Percentiles rank a stretch among this genome's conserved stretches.
Conservation (phyloP, 2,113 vertebrate genomes). For the Pelecanus crispus region DNA sequence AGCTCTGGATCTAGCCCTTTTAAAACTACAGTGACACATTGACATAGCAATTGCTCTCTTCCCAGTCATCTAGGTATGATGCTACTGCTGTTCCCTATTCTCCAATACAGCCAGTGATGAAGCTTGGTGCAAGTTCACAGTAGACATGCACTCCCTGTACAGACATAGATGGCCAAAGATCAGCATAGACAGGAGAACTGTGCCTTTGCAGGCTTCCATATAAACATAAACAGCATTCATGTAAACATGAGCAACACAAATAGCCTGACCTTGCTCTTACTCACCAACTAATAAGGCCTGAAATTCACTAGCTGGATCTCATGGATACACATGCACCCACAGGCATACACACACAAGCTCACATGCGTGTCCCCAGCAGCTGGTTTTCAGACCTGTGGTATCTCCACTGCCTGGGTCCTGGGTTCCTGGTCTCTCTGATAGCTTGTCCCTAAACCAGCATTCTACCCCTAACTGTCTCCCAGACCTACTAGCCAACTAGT, state of each 20-base stretch:
- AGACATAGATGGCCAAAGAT: neutral
- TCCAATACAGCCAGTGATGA: neutral
- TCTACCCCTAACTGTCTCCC: neutral
- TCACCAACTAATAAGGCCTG: neutral
- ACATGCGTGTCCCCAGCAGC: neutral
- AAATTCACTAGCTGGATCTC: neutral
- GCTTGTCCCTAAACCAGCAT: neutral
- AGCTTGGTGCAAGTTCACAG: neutral
- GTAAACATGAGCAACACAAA: neutral
- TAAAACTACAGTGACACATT: neutral
- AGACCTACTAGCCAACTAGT: neutral
- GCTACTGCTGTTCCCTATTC: neutral
- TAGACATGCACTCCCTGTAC: neutral
- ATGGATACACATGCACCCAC: neutral
- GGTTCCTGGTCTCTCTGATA: neutral
- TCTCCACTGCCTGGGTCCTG: accelerated
- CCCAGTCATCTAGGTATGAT: neutral
- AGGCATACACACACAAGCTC: neutral
- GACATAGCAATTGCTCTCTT: neutral
- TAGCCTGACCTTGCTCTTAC: neutral
- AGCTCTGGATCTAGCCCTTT: neutral
- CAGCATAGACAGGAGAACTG: neutral
- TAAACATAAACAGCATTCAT: neutral
- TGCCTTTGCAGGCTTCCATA: neutral
- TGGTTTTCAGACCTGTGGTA: neutral